phyloP scores from a whole-genome alignment of 2,888 invertebrate species.

The Liodrosophila aerea region DNA sequence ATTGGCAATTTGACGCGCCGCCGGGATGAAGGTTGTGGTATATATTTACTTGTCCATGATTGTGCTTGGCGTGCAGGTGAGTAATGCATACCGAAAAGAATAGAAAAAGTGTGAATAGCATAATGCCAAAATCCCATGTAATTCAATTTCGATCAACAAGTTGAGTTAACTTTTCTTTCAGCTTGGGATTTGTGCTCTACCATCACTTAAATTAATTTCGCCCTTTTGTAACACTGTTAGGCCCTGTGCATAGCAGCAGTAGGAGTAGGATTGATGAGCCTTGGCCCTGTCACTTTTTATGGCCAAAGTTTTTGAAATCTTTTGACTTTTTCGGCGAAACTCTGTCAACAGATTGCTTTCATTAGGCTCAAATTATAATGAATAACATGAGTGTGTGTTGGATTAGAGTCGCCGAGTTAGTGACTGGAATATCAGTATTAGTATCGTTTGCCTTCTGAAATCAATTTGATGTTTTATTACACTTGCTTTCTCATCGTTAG shows the following conservation, averaged over 20 bases:
- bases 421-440: conserved; percentile 37
- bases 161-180: conserved; percentile 43
- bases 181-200: conserved; percentile 20
- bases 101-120: background rate
- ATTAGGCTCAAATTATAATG: conserved; percentile 59
- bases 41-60: conserved; percentile 80
- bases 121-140: conserved; percentile 23
- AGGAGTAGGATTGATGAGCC: conserved; percentile 59
- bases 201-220: conserved; percentile 52
- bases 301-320: conserved; percentile 58
- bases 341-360: conserved; percentile 58
- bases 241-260: too few species aligned
- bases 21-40: conserved; percentile 79
- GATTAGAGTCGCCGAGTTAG: conserved; percentile 37
- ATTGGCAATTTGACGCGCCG: conserved; percentile 48
- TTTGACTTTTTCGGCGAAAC: conserved; percentile 24
- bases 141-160: conserved; percentile 76
- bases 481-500: conserved; percentile 20
- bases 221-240: conserved; percentile 23
- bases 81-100: conserved; percentile 6
- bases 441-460: conserved; percentile 32
- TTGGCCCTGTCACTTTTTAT: conserved; percentile 42
- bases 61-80: conserved; percentile 80
- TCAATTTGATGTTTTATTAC: conserved; percentile 48
- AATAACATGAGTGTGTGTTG: conserved; percentile 30